phyloP scores from a whole-genome alignment of 1,140 invertebrate genomes.

The Melanaphis sacchari region DNA sequence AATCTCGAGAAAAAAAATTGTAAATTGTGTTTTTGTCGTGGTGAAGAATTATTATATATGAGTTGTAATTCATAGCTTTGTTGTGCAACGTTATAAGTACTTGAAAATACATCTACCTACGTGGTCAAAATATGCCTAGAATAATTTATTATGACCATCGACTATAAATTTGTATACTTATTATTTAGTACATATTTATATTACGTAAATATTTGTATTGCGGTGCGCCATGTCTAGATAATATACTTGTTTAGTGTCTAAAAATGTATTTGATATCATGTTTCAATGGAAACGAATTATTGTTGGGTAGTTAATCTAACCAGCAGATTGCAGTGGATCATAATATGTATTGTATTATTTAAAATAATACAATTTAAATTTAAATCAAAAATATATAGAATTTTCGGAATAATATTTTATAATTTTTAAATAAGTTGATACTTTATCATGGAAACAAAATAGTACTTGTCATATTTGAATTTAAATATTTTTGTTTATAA shows the following conservation, averaged over 20 bases:
- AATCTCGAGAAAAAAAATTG: not conserved
- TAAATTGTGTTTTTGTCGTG: not conserved
- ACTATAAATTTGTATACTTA: not conserved
- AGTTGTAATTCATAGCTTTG: not conserved
- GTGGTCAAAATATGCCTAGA: conserved; percentile 2
- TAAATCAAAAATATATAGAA: not conserved
- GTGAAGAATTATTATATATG: not conserved
- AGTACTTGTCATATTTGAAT: not conserved
- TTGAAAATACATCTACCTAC: conserved; percentile 20
- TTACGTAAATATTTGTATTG: conserved; percentile 15
- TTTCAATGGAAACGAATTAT: not conserved
- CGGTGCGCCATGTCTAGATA: not conserved
- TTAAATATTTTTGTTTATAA: too few relatives aligned
- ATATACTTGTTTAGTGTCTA: not conserved
- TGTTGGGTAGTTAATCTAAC: not conserved
- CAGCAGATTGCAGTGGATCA: not conserved
- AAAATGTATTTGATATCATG: not conserved
- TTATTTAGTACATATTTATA: not conserved
- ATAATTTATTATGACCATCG: conserved; percentile 31
- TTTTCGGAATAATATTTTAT: not conserved
- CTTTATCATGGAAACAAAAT: not conserved
- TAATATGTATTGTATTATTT: not conserved
- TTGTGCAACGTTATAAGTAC: conserved; percentile 7
- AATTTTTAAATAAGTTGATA: not conserved
- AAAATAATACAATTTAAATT: not conserved